Percentiles rank a stretch among this genome's conserved stretches.
phyloP scores from a whole-genome alignment of 2,888 invertebrate species.

The Salticus scenicus region DNA sequence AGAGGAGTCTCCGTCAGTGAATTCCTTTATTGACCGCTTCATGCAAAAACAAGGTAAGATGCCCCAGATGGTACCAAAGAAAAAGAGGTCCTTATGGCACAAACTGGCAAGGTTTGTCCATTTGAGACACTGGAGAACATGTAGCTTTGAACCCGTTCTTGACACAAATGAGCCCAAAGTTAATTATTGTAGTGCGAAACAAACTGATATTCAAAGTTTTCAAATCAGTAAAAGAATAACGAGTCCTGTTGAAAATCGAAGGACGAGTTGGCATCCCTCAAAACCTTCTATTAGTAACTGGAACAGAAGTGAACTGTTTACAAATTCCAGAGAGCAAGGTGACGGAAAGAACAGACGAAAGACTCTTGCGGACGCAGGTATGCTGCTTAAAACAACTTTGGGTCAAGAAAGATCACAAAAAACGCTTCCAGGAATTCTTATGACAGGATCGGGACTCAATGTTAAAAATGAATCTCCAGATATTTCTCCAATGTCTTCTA shows the following conservation, averaged over 20 bases:
- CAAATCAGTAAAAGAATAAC: neutral
- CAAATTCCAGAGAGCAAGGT: neutral
- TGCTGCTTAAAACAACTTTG: slow-evolving; percentile 37
- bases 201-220: neutral
- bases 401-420: slow-evolving; percentile 35
- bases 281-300: slow-evolving; percentile 60
- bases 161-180: neutral
- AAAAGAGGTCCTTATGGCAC: slow-evolving; percentile 39
- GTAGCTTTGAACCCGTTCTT: neutral
- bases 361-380: slow-evolving; percentile 40
- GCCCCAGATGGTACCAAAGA: slow-evolving; percentile 19
- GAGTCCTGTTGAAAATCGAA: neutral
- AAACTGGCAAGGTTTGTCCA: slow-evolving; percentile 45
- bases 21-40: neutral
- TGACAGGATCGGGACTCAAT: slow-evolving; percentile 38
- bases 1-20: slow-evolving; percentile 7
- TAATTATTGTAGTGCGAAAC: neutral
- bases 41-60: slow-evolving; percentile 28
- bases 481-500: slow-evolving; percentile 58
- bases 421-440: slow-evolving; percentile 39
- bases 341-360: slow-evolving; percentile 23
- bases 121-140: neutral
- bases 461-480: slow-evolving; percentile 27
- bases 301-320: slow-evolving; percentile 54
- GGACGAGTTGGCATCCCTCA: slow-evolving; percentile 48